These are phyloP conservation scores for Tenthredo scrophulariae DNA, from an alignment of 2,888 invertebrate species.

Conservation along the genomic window DNA sequence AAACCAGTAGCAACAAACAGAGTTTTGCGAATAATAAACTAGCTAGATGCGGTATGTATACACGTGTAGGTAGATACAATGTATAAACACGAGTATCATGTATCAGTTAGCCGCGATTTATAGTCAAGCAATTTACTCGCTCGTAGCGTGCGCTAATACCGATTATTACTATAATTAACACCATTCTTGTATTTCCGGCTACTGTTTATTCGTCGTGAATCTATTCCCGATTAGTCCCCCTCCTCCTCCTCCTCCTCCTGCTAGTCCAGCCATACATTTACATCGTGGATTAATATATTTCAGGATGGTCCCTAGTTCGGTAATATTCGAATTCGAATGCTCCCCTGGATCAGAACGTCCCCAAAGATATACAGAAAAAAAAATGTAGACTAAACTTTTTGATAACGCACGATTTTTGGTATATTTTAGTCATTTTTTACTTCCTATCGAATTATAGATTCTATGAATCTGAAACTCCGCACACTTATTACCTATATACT, in stretches of 20 bases:
- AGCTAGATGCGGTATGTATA: neutral
- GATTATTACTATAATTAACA: constrained; percentile 46
- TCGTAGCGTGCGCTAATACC: constrained; percentile 9
- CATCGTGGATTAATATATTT: neutral
- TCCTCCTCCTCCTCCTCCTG: too few relatives aligned
- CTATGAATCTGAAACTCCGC: too few relatives aligned
- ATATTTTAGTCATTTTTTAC: too few relatives aligned
- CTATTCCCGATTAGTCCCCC: neutral
- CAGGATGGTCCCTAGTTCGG: too few relatives aligned
- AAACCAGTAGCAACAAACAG: neutral
- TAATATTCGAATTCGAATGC: too few relatives aligned
- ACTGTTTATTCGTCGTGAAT: constrained; percentile 25
- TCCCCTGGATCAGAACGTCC: too few relatives aligned
- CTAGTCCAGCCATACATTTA: neutral
- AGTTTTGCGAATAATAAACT: constrained; percentile 4
- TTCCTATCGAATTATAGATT: too few relatives aligned
- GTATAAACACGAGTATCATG: constrained; percentile 2
- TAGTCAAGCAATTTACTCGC: constrained; percentile 30
- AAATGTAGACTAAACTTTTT: too few relatives aligned
- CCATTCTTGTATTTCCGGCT: constrained; percentile 39
- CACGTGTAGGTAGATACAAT: neutral
- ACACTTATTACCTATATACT: too few relatives aligned
- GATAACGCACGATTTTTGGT: too few relatives aligned
- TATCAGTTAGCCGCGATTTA: constrained; percentile 12
- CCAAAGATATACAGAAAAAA: too few relatives aligned